Percentiles rank a stretch among this genome's conserved stretches.
These are phyloP conservation scores for Epinotia demarniana DNA, from an alignment of 2,888 invertebrate genomes.

Conservation along the genomic window DNA sequence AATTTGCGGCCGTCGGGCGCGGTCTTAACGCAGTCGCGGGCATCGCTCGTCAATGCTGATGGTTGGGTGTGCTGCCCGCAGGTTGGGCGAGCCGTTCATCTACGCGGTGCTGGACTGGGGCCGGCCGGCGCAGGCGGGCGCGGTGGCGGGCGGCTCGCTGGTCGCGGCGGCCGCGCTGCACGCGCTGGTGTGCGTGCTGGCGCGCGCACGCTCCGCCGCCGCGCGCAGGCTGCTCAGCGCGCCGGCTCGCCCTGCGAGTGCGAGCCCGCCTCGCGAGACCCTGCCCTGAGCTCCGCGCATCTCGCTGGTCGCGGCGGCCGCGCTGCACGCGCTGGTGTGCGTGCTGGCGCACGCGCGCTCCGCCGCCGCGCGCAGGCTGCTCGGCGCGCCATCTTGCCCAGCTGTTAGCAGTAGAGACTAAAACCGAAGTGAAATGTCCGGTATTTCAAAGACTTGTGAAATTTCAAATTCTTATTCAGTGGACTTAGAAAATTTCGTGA, in stretches of 20 bases:
- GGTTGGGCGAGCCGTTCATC: conserved; percentile 87
- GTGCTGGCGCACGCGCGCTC: conserved; percentile 62
- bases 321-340: conserved; percentile 64
- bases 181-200: conserved; percentile 61
- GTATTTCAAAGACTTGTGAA: no score
- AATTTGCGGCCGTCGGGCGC: no score
- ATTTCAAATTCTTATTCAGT: no score
- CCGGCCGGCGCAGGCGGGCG: conserved; percentile 82
- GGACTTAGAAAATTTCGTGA: no score
- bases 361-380: conserved; percentile 57
- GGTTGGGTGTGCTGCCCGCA: conserved; percentile 52
- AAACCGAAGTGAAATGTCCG: no score
- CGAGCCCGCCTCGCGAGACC: no score
- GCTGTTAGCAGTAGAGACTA: no score
- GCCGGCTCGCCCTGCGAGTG: neutral
- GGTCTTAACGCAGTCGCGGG: no score
- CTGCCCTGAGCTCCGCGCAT: no score
- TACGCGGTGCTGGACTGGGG: conserved; percentile 92
- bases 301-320: conserved; percentile 60
- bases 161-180: conserved; percentile 62
- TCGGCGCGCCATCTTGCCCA: no score
- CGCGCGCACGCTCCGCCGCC: conserved; percentile 64
- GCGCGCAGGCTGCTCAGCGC: conserved; percentile 51
- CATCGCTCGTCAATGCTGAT: no score
- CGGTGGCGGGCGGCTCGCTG: conserved; percentile 66